Base-by-base conservation (phyloP, 2,888 invertebrate genomes). In the Tetrapedia diversipes region DNA sequence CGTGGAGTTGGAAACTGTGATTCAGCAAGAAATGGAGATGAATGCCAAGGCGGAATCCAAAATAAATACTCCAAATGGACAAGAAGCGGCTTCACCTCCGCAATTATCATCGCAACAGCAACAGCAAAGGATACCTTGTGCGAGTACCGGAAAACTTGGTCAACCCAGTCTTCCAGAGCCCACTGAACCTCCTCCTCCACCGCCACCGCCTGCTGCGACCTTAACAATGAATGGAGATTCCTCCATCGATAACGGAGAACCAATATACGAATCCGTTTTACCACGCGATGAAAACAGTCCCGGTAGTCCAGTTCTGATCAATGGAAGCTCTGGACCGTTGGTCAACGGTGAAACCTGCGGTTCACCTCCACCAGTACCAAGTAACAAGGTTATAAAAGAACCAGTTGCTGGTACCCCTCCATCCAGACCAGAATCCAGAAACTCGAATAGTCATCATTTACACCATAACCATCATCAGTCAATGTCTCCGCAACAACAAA, bases 201-300 rank as follows among this genome's bases (percentile, higher is more conserved):
- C 94, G 1, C 94, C 94, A 74, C 94, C 93, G 1, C 93, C 93
- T 39, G 90, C 92, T 0, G 91, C 92, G 0, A 84, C 93, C 6
- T 92, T 93, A 67, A 91, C 92, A 29, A 39, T 90, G 71, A 86
- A 89, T 70, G 69, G 89, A 76, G 83, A 88, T 66, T 86, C 89
- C 0, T 80, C 88, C 8, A 81, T 81, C 4, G 87, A 88, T 14
- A 90, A 90, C 61, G 94, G 94, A 74, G 95, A 96, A 91, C 97
- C 97, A 0, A 97, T 97, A 82, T 97, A 97, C 90, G 97, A 97
- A 89, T 95, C 97, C 0, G 96, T 97, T 7, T 93, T 96, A 80
- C 96, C 96, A 1, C 93, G 96, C 7, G 95, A 94, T 51, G 94
- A 94, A 41, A 92, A 85, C 54, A 87, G 86, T 27, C 85, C 87